Conservation (phyloP, 2,888 invertebrate species). For the Amblyjoppa proteus region DNA sequence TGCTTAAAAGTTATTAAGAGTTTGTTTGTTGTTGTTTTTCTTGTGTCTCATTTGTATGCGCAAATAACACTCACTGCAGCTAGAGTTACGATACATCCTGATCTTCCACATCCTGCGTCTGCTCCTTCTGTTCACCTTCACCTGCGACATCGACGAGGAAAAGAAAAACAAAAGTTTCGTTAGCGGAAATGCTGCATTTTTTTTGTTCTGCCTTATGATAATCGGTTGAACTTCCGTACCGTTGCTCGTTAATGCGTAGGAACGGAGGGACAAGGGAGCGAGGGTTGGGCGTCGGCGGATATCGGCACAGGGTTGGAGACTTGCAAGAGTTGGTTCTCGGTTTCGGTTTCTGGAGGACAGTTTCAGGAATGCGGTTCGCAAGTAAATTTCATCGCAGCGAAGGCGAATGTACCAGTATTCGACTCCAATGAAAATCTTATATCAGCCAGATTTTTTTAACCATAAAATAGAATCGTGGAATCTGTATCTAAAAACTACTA, state of each 20-base stretch:
- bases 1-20: slow-evolving; percentile 84
- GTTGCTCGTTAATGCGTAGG: slow-evolving; percentile 28
- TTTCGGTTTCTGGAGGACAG: slow-evolving; percentile 74
- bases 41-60: slow-evolving; percentile 84
- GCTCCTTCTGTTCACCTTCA: slow-evolving; percentile 96
- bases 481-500: not conserved
- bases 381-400: not conserved
- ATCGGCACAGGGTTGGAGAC: slow-evolving; percentile 71
- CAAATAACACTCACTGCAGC: slow-evolving; percentile 85
- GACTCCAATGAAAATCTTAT: not conserved
- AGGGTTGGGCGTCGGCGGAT: slow-evolving; percentile 73
- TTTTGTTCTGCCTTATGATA: not conserved
- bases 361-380: not conserved
- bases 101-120: slow-evolving; percentile 96
- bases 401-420: not conserved
- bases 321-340: slow-evolving; percentile 72
- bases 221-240: slow-evolving; percentile 17
- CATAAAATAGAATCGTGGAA: not conserved
- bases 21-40: slow-evolving; percentile 75
- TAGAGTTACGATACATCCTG: slow-evolving; percentile 97
- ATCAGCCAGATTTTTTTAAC: not conserved
- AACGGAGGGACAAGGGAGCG: slow-evolving; percentile 60
- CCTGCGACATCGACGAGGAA: slow-evolving; percentile 86
- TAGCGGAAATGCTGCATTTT: not conserved
- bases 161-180: slow-evolving; percentile 12